Percentiles rank a stretch among this genome's conserved stretches.
Evolutionary conservation across 1,140 invertebrate species (phyloP).

Genomic region (Pseudomyrmex flavicornis): DNA sequence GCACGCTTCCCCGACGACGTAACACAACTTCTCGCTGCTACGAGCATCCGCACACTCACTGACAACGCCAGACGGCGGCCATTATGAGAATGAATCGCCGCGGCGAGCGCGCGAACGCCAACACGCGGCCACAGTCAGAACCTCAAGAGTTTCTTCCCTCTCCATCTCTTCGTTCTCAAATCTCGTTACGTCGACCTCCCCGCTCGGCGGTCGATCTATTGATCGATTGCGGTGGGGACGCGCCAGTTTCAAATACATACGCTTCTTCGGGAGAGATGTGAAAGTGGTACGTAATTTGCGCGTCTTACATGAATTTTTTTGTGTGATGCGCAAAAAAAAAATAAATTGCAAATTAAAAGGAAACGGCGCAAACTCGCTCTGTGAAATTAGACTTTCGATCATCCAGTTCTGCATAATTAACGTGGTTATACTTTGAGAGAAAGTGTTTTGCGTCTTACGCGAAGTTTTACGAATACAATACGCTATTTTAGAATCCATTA

Average conservation of each 20-base stretch:
- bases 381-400: no score
- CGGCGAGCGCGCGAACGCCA: constrained; percentile 70
- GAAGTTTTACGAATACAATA: no score
- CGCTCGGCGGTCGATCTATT: neutral
- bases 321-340: no score
- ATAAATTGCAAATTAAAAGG: no score
- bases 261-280: neutral
- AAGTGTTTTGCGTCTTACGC: neutral
- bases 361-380: no score
- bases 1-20: constrained; percentile 27
- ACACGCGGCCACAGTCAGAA: constrained; percentile 64
- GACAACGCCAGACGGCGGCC: constrained; percentile 83
- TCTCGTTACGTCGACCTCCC: neutral
- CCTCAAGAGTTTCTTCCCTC: neutral
- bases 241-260: constrained; percentile 16
- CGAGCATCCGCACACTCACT: constrained; percentile 67
- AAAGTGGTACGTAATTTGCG: neutral
- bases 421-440: neutral
- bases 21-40: constrained; percentile 44
- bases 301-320: neutral
- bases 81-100: constrained; percentile 80
- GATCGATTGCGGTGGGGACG: neutral
- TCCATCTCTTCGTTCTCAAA: no score
- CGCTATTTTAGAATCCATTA: neutral
- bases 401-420: no score